phyloP scores from a whole-genome alignment of 1,140 invertebrate genomes.

The Brachionus koreanus region DNA sequence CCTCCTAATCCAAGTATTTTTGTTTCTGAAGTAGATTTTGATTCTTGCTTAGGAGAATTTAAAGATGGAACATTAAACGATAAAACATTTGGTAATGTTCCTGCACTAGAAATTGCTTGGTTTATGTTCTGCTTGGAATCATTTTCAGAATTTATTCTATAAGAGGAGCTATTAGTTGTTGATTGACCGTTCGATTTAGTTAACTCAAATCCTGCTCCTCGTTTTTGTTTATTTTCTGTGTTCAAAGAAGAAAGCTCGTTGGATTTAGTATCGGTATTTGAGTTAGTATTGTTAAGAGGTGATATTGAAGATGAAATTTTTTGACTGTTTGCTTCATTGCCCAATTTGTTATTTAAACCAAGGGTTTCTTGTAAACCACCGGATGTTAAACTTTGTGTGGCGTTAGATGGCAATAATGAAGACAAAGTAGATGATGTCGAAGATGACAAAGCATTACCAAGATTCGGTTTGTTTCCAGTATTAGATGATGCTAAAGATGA shows the following conservation, averaged over 20 bases:
- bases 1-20: not conserved
- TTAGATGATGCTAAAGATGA: not conserved
- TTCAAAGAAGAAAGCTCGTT: not conserved
- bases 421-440: not conserved
- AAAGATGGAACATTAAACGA: constrained; percentile 39
- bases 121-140: not conserved
- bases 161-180: not conserved
- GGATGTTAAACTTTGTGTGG: too few species aligned
- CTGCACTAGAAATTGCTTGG: not conserved
- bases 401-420: not conserved
- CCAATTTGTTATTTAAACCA: too few species aligned
- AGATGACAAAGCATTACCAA: not conserved
- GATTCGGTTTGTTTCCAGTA: not conserved
- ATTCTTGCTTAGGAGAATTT: not conserved
- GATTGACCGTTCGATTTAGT: not conserved
- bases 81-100: constrained; percentile 20
- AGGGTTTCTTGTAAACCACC: too few species aligned
- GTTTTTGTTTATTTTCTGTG: not conserved
- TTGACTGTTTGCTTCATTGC: not conserved
- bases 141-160: not conserved
- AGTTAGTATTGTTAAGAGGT: not conserved
- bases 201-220: not conserved
- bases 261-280: not conserved
- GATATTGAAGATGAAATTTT: not conserved
- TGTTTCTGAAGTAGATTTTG: not conserved